Evolutionary conservation across 2,888 invertebrate species (phyloP), one percentile per base, ranked within the genome.

Genomic region (Chaetoderma sp.): DNA sequence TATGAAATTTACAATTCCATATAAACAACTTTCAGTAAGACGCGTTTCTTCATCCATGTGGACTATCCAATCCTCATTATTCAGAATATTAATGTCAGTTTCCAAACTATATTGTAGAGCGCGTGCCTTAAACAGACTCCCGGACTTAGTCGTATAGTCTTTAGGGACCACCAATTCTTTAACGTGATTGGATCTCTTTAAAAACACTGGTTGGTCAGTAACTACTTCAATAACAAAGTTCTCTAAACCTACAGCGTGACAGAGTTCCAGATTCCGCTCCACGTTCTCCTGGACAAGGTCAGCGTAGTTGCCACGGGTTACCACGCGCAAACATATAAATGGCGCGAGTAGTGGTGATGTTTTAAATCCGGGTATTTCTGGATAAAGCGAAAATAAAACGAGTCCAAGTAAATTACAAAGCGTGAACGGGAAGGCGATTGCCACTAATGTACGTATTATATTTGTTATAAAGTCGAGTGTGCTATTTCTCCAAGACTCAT

Each of bases 261-360:
- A 60, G 70, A 30, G 28, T 66, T 61, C 13, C 67, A 65, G 28
- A 28, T 70, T 70, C 25, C 23, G 56, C 21, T 62, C 30, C 8
- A 69, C 67, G 47, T 73, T 75, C 25, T 59, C 42, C 25, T 45
- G 56, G 0, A 77, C 75, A 10, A 77, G 68, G 8, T 68, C 65
- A 0, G 76, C 75, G 36, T 63, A 74, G n/a, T 70, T 60, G 10
- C 77, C 78, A 21, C 70, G 60, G 0, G 78, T 76, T 2, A 78
- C 78, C 4, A 75, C 73, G 10, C 78, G 67, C 58, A 78, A 78
- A 49, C 75, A 78, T n/a, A 76, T 52, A 57, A 73, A 76, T 0
- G 78, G 76, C 0, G 76, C 78, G 54, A 80, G 74, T 13, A 79
- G 60, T 2, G 78, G 76, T 0, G 80, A 77, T 5, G 74, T 70